phyloP scores from a whole-genome alignment of 1,140 invertebrate genomes.

The Neodiprion lecontei region DNA sequence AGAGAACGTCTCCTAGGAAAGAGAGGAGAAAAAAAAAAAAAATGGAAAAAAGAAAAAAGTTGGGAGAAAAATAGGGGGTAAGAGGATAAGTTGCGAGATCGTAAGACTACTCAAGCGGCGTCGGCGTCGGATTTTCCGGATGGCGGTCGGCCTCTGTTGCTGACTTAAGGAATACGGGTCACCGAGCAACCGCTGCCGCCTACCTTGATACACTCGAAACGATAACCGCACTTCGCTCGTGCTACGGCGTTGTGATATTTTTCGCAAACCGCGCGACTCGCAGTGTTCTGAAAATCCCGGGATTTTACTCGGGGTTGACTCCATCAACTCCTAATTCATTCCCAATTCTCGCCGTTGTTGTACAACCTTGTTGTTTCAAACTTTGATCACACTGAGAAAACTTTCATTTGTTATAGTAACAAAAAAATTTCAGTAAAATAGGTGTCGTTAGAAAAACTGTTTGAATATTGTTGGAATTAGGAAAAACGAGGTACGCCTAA shows the following conservation, averaged over 20 bases:
- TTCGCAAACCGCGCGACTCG: not conserved
- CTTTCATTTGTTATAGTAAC: too few relatives aligned
- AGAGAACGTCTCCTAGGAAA: not conserved
- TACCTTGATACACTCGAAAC: not conserved
- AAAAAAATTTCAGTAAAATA: too few relatives aligned
- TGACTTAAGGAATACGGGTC: not conserved
- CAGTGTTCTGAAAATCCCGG: not conserved
- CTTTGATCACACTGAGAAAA: too few relatives aligned
- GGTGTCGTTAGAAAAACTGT: too few relatives aligned
- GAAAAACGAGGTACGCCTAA: too few relatives aligned
- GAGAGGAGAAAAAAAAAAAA: not conserved
- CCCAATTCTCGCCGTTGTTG: too few relatives aligned
- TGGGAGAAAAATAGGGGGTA: not conserved
- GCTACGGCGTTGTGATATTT: not conserved
- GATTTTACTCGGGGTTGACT: not conserved
- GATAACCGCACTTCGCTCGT: too few relatives aligned
- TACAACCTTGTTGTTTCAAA: too few relatives aligned
- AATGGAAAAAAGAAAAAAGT: not conserved
- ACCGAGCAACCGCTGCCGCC: not conserved
- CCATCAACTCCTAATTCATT: too few relatives aligned
- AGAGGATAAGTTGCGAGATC: conserved; percentile 3
- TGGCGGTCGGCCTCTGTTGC: not conserved
- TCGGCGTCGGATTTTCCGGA: not conserved
- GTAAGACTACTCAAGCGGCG: not conserved
- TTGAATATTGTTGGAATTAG: too few relatives aligned